Conservation (phyloP, 2,797 vertebrate genomes). For the Sebastes taczanowskii region DNA sequence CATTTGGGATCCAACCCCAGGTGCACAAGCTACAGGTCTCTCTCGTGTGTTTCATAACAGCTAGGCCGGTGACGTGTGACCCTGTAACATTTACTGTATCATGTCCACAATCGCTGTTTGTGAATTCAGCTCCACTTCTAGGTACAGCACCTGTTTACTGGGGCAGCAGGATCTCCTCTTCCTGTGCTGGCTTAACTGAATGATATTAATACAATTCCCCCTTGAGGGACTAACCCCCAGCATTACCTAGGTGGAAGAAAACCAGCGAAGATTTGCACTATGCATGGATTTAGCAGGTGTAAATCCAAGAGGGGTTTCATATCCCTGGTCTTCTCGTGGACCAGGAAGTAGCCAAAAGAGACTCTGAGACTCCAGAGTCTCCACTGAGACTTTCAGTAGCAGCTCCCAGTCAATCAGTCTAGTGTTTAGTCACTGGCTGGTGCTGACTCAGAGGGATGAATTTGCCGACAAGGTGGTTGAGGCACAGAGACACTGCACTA, state of each 20-base stretch:
- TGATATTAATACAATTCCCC: background rate
- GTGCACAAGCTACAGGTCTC: background rate
- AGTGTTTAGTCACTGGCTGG: background rate
- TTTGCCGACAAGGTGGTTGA: too few species aligned
- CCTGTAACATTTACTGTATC: background rate
- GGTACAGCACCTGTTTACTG: background rate
- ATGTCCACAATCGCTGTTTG: background rate
- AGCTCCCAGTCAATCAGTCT: too few species aligned
- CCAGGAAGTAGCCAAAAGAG: background rate
- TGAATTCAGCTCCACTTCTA: background rate
- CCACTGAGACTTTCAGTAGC: too few species aligned
- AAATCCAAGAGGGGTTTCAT: background rate
- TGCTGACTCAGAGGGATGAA: too few species aligned
- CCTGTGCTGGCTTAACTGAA: background rate
- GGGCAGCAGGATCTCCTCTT: background rate
- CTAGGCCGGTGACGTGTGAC: background rate
- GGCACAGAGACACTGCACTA: too few species aligned
- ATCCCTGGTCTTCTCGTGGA: background rate
- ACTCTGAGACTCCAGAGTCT: too few species aligned
- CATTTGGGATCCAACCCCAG: constrained; percentile 10
- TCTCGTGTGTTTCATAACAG: background rate
- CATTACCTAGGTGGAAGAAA: background rate
- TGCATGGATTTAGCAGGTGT: background rate
- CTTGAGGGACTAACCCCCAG: background rate
- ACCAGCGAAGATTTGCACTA: background rate